Evolutionary conservation across 2,113 vertebrate genomes (phyloP).

Genomic region (Lepisosteus osseus): DNA sequence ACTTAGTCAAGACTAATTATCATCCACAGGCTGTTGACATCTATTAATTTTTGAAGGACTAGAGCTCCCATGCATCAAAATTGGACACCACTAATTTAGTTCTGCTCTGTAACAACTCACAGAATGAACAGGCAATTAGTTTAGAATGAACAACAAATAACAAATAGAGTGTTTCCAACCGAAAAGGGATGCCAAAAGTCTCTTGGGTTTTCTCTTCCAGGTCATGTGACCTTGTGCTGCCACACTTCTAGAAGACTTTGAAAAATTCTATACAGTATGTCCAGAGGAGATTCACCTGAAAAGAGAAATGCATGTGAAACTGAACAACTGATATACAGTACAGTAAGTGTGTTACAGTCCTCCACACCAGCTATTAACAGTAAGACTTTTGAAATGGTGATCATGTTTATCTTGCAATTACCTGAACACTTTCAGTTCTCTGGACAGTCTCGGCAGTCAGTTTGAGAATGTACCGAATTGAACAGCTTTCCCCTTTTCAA

Average conservation of each 20-base stretch:
- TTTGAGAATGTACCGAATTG: not conserved
- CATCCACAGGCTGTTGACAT: no score
- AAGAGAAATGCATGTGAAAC: slow-evolving; percentile 10
- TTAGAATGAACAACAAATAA: no score
- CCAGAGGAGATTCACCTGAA: slow-evolving; percentile 28
- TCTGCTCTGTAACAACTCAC: no score
- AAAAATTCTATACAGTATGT: slow-evolving; percentile 23
- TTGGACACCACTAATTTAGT: not conserved
- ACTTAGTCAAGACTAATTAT: no score
- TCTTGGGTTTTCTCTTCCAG: slow-evolving; percentile 67
- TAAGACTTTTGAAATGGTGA: not conserved
- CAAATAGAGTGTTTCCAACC: slow-evolving; percentile 44
- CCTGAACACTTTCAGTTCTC: slow-evolving; percentile 14
- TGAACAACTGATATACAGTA: not conserved
- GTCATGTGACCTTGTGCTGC: slow-evolving; percentile 70
- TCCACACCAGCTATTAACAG: no score
- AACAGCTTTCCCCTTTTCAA: no score
- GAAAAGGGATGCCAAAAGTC: slow-evolving; percentile 60
- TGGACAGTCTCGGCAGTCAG: not conserved
- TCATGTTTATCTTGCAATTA: not conserved
- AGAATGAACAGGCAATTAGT: no score
- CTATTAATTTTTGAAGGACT: not conserved
- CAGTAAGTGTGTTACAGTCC: not conserved
- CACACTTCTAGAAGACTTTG: slow-evolving; percentile 51
- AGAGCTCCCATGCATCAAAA: not conserved